A percentile compares a stretch with the other conserved stretches of the same genome.
Conservation (phyloP, 2,797 vertebrate species). For the Phaenicophaeus curvirostris region DNA sequence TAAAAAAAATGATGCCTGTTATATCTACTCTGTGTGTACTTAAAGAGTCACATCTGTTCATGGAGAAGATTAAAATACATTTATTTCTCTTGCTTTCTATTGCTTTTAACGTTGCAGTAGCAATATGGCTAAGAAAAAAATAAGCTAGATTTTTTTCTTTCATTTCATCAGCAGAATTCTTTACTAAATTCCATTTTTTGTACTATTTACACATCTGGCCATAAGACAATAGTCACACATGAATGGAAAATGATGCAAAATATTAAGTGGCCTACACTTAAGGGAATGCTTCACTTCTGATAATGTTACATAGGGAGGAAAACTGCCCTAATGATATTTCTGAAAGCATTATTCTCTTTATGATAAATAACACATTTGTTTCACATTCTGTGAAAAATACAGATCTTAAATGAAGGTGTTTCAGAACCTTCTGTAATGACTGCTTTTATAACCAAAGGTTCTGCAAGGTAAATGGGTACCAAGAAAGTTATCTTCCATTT, state of each 20-base stretch:
- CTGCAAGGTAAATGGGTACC: not conserved
- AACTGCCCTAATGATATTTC: not conserved
- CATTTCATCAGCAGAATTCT: not conserved
- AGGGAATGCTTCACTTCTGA: not conserved
- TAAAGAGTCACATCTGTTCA: not conserved
- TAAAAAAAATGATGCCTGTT: not conserved
- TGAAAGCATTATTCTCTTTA: not conserved
- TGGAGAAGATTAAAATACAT: not conserved
- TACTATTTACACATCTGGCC: not conserved
- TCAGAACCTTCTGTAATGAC: not conserved
- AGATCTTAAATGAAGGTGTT: not conserved
- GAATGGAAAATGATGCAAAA: not conserved
- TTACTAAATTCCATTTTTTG: not conserved
- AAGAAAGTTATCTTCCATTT: not conserved
- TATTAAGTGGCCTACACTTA: not conserved
- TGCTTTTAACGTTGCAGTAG: not conserved
- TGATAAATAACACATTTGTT: not conserved
- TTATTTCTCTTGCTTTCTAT: not conserved
- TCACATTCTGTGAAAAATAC: not conserved
- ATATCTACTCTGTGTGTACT: not conserved
- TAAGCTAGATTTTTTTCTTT: not conserved
- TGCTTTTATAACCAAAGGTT: not conserved
- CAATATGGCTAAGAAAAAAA: not conserved
- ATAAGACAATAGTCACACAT: not conserved
- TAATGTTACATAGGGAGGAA: not conserved